Percentiles rank a stretch among this genome's conserved stretches.
These are phyloP conservation scores for Frankliniella fusca DNA, from an alignment of 2,888 invertebrate species.

Conservation along the genomic window DNA sequence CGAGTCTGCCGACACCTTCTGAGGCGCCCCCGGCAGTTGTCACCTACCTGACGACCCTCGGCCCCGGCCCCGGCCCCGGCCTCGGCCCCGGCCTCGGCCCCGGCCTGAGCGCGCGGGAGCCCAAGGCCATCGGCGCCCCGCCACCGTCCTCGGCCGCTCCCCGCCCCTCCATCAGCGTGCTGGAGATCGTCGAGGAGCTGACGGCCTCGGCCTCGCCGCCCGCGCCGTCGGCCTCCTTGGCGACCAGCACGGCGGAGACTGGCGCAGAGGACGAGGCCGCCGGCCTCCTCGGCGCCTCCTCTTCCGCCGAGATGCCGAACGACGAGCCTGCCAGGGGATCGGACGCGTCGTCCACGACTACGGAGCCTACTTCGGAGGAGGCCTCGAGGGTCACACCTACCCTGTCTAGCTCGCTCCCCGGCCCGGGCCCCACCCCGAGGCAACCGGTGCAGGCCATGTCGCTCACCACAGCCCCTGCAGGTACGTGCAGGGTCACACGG, in stretches of 20 bases:
- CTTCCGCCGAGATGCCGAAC: constrained; percentile 3
- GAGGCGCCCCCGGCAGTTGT: background rate
- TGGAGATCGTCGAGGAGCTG: constrained; percentile 1
- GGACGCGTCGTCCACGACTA: background rate
- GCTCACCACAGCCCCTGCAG: background rate
- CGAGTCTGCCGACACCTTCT: background rate
- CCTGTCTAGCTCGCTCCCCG: background rate
- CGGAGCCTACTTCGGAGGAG: background rate
- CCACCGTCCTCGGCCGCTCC: background rate
- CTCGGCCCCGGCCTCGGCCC: background rate
- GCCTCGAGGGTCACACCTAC: background rate
- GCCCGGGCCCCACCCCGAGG: background rate
- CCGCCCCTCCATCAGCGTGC: background rate
- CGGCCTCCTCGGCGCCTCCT: background rate
- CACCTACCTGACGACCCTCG: background rate
- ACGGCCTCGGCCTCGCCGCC: background rate
- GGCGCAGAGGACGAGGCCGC: background rate
- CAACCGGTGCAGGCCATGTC: background rate
- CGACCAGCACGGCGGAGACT: background rate
- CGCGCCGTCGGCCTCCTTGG: background rate
- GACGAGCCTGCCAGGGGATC: background rate
- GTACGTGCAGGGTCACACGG: background rate
- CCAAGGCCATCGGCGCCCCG: constrained; percentile 20
- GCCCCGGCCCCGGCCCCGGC: background rate
- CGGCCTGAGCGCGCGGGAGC: background rate